phyloP scores from a whole-genome alignment of 1,140 invertebrate species.

The Drosophila truncata region DNA sequence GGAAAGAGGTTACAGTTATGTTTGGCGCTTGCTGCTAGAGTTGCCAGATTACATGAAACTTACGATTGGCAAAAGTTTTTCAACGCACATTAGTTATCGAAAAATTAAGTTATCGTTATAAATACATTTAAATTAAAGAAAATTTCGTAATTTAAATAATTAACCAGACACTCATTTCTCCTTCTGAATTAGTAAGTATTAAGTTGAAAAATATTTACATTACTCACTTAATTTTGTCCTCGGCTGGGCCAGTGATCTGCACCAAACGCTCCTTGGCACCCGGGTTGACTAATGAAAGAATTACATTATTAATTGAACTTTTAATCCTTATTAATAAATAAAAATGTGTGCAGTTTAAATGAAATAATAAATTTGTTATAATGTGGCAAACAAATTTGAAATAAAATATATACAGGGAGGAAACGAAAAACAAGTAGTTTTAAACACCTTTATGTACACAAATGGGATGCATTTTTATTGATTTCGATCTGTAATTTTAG shows the following conservation, averaged over 20 bases:
- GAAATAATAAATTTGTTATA: neutral
- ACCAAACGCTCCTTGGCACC: slow-evolving; percentile 96
- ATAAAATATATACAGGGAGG: neutral
- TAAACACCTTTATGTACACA: neutral
- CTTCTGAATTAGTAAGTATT: neutral
- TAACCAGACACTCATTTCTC: neutral
- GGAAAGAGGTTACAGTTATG: slow-evolving; percentile 8
- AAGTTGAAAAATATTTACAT: slow-evolving; percentile 6
- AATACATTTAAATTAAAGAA: neutral
- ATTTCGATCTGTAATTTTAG: slow-evolving; percentile 6
- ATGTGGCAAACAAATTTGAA: neutral
- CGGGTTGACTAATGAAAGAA: slow-evolving; percentile 90
- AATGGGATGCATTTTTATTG: neutral
- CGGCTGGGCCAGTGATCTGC: slow-evolving; percentile 95
- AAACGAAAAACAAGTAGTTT: slow-evolving; percentile 5
- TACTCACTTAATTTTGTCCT: slow-evolving; percentile 95
- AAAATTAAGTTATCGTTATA: too few relatives aligned
- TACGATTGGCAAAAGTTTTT: neutral
- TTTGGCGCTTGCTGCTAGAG: neutral
- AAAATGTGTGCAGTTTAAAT: neutral
- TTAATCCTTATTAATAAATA: too few relatives aligned
- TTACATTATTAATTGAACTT: neutral
- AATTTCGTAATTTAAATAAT: neutral
- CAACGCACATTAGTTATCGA: neutral
- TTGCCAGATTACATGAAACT: neutral